Evolutionary conservation across 2,113 vertebrate species (phyloP).

Genomic region (Tachycineta bicolor): DNA sequence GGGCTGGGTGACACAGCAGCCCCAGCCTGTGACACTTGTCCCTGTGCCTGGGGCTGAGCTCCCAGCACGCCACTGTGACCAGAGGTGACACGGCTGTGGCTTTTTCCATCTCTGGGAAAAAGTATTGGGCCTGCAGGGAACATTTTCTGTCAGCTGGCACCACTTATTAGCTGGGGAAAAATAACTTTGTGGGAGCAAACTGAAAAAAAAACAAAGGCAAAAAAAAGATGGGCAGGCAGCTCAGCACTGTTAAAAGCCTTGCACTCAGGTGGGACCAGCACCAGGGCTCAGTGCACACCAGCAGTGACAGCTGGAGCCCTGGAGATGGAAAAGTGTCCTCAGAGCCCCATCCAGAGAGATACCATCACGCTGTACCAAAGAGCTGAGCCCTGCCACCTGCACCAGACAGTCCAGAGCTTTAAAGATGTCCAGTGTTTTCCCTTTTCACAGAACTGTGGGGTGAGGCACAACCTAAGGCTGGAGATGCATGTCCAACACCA

Average conservation of each 20-base stretch:
- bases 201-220: background rate
- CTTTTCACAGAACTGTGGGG: background rate
- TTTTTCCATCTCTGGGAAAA: background rate
- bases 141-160: background rate
- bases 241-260: background rate
- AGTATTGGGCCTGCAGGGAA: background rate
- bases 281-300: background rate
- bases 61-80: background rate
- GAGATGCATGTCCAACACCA: background rate
- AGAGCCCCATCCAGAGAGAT: background rate
- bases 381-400: background rate
- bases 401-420: background rate
- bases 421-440: background rate
- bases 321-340: background rate
- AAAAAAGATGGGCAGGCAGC: background rate
- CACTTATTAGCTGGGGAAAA: background rate
- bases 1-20: background rate
- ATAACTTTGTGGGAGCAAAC: background rate
- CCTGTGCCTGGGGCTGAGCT: background rate
- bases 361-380: rapidly evolving
- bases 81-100: background rate
- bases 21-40: background rate
- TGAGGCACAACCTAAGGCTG: background rate
- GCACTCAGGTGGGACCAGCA: background rate
- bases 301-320: background rate